Evolutionary conservation across 1,140 invertebrate genomes (phyloP).

Genomic region (Alviniconcha marisindica): DNA sequence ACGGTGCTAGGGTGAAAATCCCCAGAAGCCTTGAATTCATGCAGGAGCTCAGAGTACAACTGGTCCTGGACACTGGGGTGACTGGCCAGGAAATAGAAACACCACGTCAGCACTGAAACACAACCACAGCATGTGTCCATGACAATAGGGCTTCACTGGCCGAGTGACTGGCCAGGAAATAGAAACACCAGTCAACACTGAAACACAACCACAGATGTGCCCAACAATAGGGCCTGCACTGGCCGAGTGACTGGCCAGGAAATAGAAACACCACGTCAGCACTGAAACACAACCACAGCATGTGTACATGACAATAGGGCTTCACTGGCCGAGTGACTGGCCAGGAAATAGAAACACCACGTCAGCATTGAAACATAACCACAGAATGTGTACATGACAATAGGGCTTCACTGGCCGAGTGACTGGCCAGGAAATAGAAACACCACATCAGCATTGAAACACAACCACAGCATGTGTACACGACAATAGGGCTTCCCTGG

Average conservation of each 20-base stretch:
- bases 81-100: constrained; percentile 70
- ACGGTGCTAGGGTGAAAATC: constrained; percentile 50
- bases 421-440: constrained; percentile 70
- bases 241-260: constrained; percentile 68
- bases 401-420: too few species aligned
- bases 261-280: constrained; percentile 72
- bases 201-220: too few species aligned
- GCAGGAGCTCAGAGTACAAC: constrained; percentile 64
- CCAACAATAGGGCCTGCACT: too few species aligned
- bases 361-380: too few species aligned
- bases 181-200: too few species aligned
- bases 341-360: constrained; percentile 72
- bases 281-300: constrained; percentile 7
- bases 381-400: too few species aligned
- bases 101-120: constrained; percentile 63
- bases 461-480: too few species aligned
- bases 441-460: constrained; percentile 64
- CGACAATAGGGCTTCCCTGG: too few species aligned
- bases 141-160: too few species aligned
- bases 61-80: constrained; percentile 70
- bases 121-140: too few species aligned
- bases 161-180: constrained; percentile 44
- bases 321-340: too few species aligned
- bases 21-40: constrained; percentile 53
- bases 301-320: too few species aligned